A percentile compares a stretch with the other conserved stretches of the same genome.
phyloP scores from a whole-genome alignment of 2,113 vertebrate species.

The Lepisosteus oculatus region DNA sequence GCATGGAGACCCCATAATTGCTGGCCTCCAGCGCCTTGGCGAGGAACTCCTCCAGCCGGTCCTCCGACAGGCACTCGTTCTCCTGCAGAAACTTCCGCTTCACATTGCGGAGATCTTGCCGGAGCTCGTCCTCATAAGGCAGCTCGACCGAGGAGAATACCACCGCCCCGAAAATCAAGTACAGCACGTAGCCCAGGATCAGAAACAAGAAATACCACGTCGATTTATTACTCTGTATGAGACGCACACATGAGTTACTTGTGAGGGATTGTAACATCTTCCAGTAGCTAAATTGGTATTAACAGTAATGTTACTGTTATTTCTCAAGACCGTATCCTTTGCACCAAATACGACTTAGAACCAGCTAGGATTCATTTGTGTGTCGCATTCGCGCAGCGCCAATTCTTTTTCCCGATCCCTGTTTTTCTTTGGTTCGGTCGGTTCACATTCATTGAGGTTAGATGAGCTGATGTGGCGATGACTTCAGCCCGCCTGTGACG shows the following conservation, averaged over 20 bases:
- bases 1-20: slow-evolving; percentile 90
- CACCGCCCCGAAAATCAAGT: slow-evolving; percentile 89
- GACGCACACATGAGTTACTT: slow-evolving; percentile 80
- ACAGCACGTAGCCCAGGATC: slow-evolving; percentile 82
- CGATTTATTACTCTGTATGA: slow-evolving; percentile 85
- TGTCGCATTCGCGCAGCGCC: too few relatives aligned
- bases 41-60: slow-evolving; percentile 81
- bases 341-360: too few relatives aligned
- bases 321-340: too few relatives aligned
- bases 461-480: slow-evolving; percentile 63
- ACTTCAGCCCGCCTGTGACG: slow-evolving; percentile 40
- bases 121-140: slow-evolving; percentile 86
- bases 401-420: too few relatives aligned
- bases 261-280: slow-evolving; percentile 90
- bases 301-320: too few relatives aligned
- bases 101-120: slow-evolving; percentile 78
- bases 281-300: neutral
- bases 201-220: slow-evolving; percentile 84
- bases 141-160: slow-evolving; percentile 94
- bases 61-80: slow-evolving; percentile 80
- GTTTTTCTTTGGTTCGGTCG: too few relatives aligned
- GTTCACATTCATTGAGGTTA: slow-evolving; percentile 8
- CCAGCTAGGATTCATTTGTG: too few relatives aligned
- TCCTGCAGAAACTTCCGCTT: slow-evolving; percentile 83
- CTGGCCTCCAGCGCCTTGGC: slow-evolving; percentile 84